These are phyloP conservation scores for Ciona savignyi DNA, from an alignment of 23 tunicate species.

Conservation along the genomic window DNA sequence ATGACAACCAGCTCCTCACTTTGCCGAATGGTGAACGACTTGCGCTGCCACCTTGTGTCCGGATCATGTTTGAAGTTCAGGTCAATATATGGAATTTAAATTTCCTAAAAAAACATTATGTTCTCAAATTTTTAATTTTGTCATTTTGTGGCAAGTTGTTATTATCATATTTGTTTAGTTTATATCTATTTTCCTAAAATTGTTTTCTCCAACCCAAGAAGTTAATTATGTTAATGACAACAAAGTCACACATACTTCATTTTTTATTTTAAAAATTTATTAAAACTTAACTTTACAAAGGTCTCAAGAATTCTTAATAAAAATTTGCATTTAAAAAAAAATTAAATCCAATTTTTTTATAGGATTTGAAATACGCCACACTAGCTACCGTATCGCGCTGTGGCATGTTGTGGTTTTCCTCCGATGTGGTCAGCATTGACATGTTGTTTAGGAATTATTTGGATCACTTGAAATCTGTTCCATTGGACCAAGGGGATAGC, in stretches of 20 bases:
- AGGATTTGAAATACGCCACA: constrained; percentile 96
- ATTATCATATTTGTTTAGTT: no score
- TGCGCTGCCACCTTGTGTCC: constrained; percentile 73
- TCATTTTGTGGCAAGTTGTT: no score
- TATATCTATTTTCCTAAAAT: no score
- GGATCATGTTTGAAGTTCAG: constrained; percentile 99
- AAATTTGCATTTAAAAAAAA: no score
- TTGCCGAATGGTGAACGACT: constrained; percentile 95
- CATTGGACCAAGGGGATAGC: constrained; percentile 80
- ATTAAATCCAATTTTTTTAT: background rate
- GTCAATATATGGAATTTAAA: constrained; percentile 8
- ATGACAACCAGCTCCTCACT: constrained; percentile 87
- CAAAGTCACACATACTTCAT: no score
- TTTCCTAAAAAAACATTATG: no score
- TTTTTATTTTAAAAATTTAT: no score
- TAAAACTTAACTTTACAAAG: no score
- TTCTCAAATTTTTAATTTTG: no score
- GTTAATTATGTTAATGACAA: no score
- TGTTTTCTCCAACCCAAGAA: no score
- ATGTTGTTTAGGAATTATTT: constrained; percentile 89
- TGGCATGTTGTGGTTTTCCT: constrained; percentile 98
- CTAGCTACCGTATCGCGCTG: constrained; percentile 97
- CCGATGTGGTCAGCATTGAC: constrained; percentile 84
- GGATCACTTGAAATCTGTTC: constrained; percentile 37
- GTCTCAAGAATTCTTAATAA: no score